phyloP scores from a whole-genome alignment of 2,888 invertebrate genomes.

The Kryphioiulus occultus region DNA sequence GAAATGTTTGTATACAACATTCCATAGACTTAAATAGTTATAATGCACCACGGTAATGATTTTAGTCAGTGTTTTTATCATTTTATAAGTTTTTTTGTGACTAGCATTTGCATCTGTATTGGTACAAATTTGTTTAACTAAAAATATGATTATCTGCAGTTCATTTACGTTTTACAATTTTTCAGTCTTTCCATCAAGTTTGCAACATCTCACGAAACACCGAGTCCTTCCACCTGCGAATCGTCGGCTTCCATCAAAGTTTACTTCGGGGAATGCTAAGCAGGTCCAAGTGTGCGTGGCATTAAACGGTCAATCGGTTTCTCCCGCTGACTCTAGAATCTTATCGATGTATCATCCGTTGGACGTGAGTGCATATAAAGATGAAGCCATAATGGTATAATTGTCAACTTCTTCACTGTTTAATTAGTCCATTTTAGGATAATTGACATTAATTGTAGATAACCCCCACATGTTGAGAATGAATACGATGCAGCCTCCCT shows the following conservation, averaged over 20 bases:
- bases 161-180: neutral
- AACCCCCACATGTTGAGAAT: neutral
- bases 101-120: neutral
- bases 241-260: constrained; percentile 51
- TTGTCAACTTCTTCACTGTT: neutral
- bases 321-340: constrained; percentile 61
- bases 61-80: neutral
- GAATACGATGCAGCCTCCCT: neutral
- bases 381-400: constrained; percentile 63
- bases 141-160: neutral
- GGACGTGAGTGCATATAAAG: constrained; percentile 59
- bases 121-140: neutral
- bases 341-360: constrained; percentile 56
- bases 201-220: constrained; percentile 53
- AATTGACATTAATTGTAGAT: neutral
- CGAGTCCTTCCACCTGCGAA: constrained; percentile 50
- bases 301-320: constrained; percentile 14
- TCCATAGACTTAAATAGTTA: too few relatives aligned
- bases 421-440: constrained; percentile 8
- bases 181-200: constrained; percentile 52
- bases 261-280: neutral
- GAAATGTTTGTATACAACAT: too few relatives aligned
- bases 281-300: neutral
- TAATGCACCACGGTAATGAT: neutral
- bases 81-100: neutral